phyloP scores from a whole-genome alignment of 1,140 invertebrate species.

The Parapsyche elsis region DNA sequence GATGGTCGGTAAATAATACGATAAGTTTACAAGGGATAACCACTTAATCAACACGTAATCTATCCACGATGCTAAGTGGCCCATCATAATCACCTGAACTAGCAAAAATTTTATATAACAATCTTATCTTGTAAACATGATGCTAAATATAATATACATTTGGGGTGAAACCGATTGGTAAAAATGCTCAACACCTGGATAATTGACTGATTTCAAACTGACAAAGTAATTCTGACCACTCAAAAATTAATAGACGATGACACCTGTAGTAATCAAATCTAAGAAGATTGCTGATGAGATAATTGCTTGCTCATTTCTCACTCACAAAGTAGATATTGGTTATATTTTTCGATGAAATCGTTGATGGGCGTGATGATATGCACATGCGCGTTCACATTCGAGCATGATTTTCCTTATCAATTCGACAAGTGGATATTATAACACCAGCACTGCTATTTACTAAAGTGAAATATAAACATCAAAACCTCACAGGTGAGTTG shows the following conservation, averaged over 20 bases:
- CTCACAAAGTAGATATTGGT: no score
- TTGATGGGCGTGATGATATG: not conserved
- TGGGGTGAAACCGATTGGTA: not conserved
- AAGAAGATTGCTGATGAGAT: no score
- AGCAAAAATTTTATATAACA: not conserved
- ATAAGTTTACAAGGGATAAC: not conserved
- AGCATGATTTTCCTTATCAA: conserved; percentile 31
- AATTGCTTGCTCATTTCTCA: no score
- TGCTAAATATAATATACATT: not conserved
- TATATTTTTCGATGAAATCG: not conserved
- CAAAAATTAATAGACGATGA: no score
- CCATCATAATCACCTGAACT: conserved; percentile 17
- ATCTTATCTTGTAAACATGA: no score
- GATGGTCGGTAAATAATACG: not conserved
- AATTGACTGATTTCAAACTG: no score
- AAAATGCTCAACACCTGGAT: not conserved
- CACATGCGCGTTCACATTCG: conserved; percentile 16
- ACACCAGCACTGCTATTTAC: conserved; percentile 26
- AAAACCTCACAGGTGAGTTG: conserved; percentile 39
- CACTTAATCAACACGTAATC: conserved; percentile 18
- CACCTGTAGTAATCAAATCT: no score
- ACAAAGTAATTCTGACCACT: no score
- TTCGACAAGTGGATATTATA: conserved; percentile 37
- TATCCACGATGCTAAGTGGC: not conserved
- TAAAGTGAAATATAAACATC: conserved; percentile 40